phyloP scores from a whole-genome alignment of 2,888 invertebrate genomes.

The Protophormia terraenovae region DNA sequence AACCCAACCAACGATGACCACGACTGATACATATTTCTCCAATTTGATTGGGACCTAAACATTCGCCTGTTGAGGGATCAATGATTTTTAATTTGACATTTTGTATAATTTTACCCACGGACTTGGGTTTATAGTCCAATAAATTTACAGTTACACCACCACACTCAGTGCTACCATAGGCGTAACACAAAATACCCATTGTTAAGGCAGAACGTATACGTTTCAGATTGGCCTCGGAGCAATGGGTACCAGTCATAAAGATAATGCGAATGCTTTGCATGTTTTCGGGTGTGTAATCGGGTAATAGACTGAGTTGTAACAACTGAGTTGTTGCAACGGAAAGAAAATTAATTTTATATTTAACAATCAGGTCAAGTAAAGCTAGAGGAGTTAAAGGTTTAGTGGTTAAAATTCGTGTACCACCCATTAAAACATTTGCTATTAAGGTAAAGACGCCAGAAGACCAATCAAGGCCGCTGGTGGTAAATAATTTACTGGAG shows the following conservation, averaged over 20 bases:
- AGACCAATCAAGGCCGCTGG: slow-evolving; percentile 47
- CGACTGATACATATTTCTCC: slow-evolving; percentile 74
- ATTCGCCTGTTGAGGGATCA: slow-evolving; percentile 69
- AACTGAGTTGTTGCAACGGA: slow-evolving; percentile 73
- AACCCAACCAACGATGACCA: slow-evolving; percentile 73
- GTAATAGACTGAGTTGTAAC: slow-evolving; percentile 69
- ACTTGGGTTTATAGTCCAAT: slow-evolving; percentile 48
- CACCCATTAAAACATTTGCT: slow-evolving; percentile 23
- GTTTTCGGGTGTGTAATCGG: slow-evolving; percentile 69
- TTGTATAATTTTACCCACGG: slow-evolving; percentile 71
- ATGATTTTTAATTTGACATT: slow-evolving; percentile 72
- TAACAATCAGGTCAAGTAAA: slow-evolving; percentile 72
- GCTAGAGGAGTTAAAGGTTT: slow-evolving; percentile 72
- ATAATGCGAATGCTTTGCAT: slow-evolving; percentile 71
- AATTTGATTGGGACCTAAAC: slow-evolving; percentile 68
- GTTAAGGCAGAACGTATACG: slow-evolving; percentile 70
- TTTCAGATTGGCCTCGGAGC: slow-evolving; percentile 68
- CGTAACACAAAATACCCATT: slow-evolving; percentile 69
- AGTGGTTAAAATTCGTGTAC: slow-evolving; percentile 58
- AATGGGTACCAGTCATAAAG: slow-evolving; percentile 72
- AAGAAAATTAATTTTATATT: slow-evolving; percentile 73
- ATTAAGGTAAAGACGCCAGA: slow-evolving; percentile 7
- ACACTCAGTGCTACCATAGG: slow-evolving; percentile 75
- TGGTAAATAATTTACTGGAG: background rate
- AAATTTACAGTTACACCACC: slow-evolving; percentile 53